Base-by-base conservation (phyloP, 2,113 vertebrate species). In the Lanius ludovicianus region DNA sequence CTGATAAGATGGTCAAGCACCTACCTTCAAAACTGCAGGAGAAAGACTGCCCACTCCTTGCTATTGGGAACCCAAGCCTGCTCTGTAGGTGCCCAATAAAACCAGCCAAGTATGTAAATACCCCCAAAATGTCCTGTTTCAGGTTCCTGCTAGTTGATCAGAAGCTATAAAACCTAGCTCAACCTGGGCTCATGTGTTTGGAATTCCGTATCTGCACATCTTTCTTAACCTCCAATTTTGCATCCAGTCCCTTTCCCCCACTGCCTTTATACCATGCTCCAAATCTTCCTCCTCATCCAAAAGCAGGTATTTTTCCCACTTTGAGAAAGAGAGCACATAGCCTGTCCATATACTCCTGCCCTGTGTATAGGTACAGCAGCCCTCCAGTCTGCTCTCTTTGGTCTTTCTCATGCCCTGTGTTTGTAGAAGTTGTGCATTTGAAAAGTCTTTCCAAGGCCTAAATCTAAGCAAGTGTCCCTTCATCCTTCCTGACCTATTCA, bases 101-200 rank as follows among this genome's bases (percentile, higher is more conserved):
- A 17, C 21, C 28, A 67, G 18, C 0, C 1, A 69, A 49, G 4
- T 31, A 10, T 7, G 11, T n/a, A 49, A 84, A 78, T 46, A 63
- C 13, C 23, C 37, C 23, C 52, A 57, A 87, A 46, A 4, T 6
- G 13, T 35, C 47, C 39, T 22, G 13, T 55, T 75, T 5, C 39
- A 55, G 33, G 28, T 57, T 70, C 24, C 63, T 18, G 6, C 31
- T 37, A 17, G 17, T 9, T 2, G 2, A 64, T 15, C 1, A 1
- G 27, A 22, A 79, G 9, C 15, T 17, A 10, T 53, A 71, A 93
- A 90, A 37, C 10, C 14, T n/a, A 81, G n/a, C 10, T 33, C 3
- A 1, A 2, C 1, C 1, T 7, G 15, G 30, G 17, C 28, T 85
- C 10, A 4, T 64, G 31, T n/a, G 17, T 24, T 37, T 49, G 11